A percentile compares a stretch with the other conserved stretches of the same genome.
These are phyloP conservation scores for Zootoca vivipara DNA, from an alignment of 2,113 vertebrate species.

Conservation along the genomic window DNA sequence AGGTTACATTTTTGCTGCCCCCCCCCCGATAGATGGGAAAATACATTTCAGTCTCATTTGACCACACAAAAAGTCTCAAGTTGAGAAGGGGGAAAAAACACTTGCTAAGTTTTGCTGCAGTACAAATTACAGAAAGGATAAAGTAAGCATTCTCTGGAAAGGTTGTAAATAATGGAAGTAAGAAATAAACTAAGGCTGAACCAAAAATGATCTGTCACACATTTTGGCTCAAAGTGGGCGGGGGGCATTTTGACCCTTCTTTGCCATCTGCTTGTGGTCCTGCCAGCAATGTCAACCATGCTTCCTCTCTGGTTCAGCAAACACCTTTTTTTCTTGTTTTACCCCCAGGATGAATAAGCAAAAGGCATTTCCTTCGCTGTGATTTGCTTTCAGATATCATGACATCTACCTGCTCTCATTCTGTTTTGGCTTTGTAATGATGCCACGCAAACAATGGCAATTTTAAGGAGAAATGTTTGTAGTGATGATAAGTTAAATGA, in stretches of 20 bases:
- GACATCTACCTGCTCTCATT: background rate
- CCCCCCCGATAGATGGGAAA: background rate
- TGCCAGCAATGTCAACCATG: background rate
- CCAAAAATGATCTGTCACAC: background rate
- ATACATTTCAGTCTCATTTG: background rate
- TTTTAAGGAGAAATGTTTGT: background rate
- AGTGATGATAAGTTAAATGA: too few relatives aligned
- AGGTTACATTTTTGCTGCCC: background rate
- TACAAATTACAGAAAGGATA: background rate
- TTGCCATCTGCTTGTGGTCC: background rate
- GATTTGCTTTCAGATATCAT: background rate
- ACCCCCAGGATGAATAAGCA: background rate
- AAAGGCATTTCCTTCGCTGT: background rate
- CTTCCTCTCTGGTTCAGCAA: background rate
- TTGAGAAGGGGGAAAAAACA: background rate
- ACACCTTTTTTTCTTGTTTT: too few relatives aligned
- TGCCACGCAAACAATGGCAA: background rate
- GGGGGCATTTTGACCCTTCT: background rate
- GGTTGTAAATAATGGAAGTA: background rate
- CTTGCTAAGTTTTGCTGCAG: background rate
- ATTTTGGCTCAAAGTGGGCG: background rate
- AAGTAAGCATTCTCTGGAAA: background rate
- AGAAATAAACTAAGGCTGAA: background rate
- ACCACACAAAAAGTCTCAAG: background rate
- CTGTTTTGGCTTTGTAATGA: background rate